Conservation (phyloP, 2,113 vertebrate species). For the Apaloderma vittatum region DNA sequence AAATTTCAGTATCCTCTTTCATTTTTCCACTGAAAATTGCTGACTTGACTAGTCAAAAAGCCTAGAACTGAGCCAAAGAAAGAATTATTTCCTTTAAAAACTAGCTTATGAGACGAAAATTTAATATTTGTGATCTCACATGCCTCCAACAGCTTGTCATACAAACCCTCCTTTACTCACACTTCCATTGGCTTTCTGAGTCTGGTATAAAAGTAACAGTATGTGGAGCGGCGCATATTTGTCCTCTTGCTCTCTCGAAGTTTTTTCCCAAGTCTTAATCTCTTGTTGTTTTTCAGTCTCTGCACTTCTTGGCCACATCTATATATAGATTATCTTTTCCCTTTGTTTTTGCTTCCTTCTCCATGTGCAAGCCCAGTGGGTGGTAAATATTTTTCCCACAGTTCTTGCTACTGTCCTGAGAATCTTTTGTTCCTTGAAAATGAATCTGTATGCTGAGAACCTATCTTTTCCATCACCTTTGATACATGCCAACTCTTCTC, state of each 20-base stretch:
- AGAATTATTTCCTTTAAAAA: background rate
- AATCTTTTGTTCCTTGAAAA: background rate
- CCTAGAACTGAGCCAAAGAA: background rate
- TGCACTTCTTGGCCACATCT: background rate
- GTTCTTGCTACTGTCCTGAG: background rate
- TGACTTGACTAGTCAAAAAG: background rate
- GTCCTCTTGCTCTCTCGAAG: background rate
- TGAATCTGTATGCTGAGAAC: background rate
- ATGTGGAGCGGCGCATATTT: background rate
- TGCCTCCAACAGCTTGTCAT: background rate
- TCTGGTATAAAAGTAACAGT: background rate
- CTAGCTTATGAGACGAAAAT: background rate
- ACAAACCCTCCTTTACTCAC: background rate
- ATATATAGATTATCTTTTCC: background rate
- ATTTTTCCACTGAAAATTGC: background rate
- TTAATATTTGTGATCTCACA: background rate
- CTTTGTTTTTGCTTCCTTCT: background rate
- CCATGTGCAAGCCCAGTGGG: background rate
- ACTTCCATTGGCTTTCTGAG: background rate
- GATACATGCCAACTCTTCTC: background rate
- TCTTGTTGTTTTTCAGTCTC: background rate
- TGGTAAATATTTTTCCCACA: constrained; percentile 21
- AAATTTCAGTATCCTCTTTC: background rate
- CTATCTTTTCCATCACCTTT: background rate
- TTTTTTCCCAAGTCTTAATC: background rate